Percentiles rank a stretch among this genome's conserved stretches.
phyloP scores from a whole-genome alignment of 2,888 invertebrate genomes.

The Pristionchus exspectatus region DNA sequence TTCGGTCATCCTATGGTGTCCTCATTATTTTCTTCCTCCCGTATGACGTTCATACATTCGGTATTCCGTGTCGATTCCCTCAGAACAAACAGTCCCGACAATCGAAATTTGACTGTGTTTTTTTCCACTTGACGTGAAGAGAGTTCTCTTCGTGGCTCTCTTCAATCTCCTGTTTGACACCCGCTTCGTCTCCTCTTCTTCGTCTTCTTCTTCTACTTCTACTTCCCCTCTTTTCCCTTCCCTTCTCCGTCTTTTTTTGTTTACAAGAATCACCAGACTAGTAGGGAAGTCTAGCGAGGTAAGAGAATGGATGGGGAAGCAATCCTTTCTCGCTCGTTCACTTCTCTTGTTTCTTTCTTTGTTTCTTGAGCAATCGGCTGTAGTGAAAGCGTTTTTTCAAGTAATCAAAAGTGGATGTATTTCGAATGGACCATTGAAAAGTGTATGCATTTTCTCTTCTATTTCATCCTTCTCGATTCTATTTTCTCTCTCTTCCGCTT shows the following conservation, averaged over 20 bases:
- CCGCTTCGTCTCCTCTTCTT: slow-evolving; percentile 11
- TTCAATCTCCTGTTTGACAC: slow-evolving; percentile 41
- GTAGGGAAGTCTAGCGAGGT: slow-evolving; percentile 43
- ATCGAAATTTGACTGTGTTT: slow-evolving; percentile 24
- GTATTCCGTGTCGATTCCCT: neutral
- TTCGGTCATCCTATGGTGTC: neutral
- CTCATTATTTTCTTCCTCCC: slow-evolving; percentile 15
- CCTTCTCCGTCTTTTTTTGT: slow-evolving; percentile 18
- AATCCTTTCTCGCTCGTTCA: neutral
- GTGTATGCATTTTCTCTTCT: neutral
- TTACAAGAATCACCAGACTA: slow-evolving; percentile 45
- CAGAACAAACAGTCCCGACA: slow-evolving; percentile 11
- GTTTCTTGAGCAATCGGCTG: neutral
- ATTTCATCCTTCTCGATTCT: slow-evolving; percentile 12
- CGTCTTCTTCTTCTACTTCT: slow-evolving; percentile 45
- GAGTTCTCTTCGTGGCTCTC: slow-evolving; percentile 7
- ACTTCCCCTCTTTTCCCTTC: slow-evolving; percentile 3
- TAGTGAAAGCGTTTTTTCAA: neutral
- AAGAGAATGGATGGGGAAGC: slow-evolving; percentile 39
- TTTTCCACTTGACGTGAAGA: slow-evolving; percentile 19
- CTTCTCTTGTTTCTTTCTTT: neutral
- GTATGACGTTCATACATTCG: neutral
- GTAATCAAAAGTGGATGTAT: neutral
- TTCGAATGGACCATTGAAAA: neutral
- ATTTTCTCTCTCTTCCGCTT: slow-evolving; percentile 21